Conservation (phyloP, 1,140 invertebrate species). For the Anastrepha obliqua region DNA sequence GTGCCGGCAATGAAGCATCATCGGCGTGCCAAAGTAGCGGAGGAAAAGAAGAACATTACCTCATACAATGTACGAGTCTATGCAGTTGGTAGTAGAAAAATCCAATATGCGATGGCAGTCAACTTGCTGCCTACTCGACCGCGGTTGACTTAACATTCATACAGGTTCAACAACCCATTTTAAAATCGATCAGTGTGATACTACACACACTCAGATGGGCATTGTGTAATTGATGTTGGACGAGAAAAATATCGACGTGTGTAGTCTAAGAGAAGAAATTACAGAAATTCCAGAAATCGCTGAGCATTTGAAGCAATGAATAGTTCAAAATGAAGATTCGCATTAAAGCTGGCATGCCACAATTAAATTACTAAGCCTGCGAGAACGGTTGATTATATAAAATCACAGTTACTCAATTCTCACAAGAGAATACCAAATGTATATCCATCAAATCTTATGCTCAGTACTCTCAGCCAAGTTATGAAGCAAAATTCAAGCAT, state of each 20-base stretch:
- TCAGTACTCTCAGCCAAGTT: too few species aligned
- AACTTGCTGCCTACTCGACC: background rate
- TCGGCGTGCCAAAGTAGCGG: background rate
- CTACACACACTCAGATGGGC: background rate
- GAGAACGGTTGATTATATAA: too few species aligned
- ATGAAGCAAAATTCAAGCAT: too few species aligned
- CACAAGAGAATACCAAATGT: too few species aligned
- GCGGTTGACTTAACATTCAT: slow-evolving; percentile 5
- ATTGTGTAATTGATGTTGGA: background rate
- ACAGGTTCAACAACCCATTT: slow-evolving; percentile 28
- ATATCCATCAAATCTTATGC: too few species aligned
- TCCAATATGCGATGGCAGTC: background rate
- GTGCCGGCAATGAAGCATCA: background rate
- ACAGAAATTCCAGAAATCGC: background rate
- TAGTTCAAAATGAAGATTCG: too few species aligned
- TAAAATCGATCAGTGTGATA: slow-evolving; percentile 3
- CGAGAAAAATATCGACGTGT: background rate
- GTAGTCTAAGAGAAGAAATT: background rate
- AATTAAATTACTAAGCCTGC: too few species aligned
- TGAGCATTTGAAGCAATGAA: background rate
- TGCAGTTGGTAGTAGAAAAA: background rate
- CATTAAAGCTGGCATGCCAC: too few species aligned
- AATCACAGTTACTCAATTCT: too few species aligned
- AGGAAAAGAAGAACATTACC: background rate
- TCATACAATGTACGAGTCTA: background rate